Percentiles rank a stretch among this genome's conserved stretches.
Evolutionary conservation across 2,888 invertebrate genomes (phyloP).

Genomic region (Chironomus tentans): DNA sequence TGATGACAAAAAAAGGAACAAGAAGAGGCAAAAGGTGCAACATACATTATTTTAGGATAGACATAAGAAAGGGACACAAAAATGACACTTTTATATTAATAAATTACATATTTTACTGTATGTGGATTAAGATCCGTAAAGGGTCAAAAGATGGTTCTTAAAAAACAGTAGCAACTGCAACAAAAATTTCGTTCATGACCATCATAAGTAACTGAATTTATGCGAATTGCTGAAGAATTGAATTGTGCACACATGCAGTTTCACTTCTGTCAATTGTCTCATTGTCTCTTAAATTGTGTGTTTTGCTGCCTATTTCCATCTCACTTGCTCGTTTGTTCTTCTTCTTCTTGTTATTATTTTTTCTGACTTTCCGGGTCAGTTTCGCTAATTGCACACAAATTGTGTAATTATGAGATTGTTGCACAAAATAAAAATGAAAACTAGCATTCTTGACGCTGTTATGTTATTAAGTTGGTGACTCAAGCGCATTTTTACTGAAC

Average conservation of each 20-base stretch:
- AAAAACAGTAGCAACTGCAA: not conserved
- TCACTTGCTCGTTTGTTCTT: not conserved
- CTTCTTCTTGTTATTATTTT: not conserved
- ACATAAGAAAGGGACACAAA: not conserved
- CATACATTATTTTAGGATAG: not conserved
- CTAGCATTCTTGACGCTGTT: not conserved
- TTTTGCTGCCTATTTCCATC: no score
- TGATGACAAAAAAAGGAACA: no score
- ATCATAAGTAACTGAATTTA: not conserved
- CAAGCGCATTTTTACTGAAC: no score
- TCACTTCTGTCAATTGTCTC: not conserved
- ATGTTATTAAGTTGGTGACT: no score
- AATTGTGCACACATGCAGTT: slow-evolving; percentile 5
- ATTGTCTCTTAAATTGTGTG: no score
- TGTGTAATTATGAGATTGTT: not conserved
- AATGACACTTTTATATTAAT: not conserved
- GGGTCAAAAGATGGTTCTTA: no score
- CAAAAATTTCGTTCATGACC: slow-evolving; percentile 3
- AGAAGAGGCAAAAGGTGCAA: not conserved
- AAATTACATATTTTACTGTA: not conserved
- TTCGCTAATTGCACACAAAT: slow-evolving; percentile 7
- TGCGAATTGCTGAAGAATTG: not conserved
- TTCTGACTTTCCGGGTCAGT: slow-evolving; percentile 8
- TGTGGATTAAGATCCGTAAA: no score
- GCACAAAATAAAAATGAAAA: not conserved